phyloP scores from a whole-genome alignment of 2,888 invertebrate species.

The Caenorhabditis sinica region DNA sequence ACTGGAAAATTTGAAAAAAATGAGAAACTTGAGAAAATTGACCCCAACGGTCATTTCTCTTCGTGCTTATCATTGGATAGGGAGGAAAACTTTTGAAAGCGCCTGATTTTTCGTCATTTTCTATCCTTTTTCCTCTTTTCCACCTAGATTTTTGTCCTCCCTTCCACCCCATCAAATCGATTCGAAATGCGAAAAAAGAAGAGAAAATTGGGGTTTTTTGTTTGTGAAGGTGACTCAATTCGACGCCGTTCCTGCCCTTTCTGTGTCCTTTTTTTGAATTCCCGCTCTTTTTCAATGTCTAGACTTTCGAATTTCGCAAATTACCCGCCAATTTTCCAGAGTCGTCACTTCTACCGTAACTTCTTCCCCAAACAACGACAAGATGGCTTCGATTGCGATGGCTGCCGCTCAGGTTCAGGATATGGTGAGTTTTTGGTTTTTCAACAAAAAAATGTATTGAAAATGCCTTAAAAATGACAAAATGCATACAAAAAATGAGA shows the following conservation, averaged over 20 bases:
- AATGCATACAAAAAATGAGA: neutral
- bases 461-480: neutral
- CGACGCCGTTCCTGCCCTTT: neutral
- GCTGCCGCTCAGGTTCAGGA: conserved; percentile 53
- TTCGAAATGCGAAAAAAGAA: neutral
- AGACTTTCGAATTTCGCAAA: too few relatives aligned
- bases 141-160: neutral
- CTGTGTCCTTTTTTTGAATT: conserved; percentile 1
- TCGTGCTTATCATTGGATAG: neutral
- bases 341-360: neutral
- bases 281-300: neutral
- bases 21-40: neutral
- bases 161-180: neutral
- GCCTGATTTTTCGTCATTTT: neutral
- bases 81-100: neutral
- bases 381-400: conserved; percentile 44
- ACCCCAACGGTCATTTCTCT: neutral
- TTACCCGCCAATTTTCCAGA: conserved; percentile 7
- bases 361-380: neutral
- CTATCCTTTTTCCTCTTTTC: neutral
- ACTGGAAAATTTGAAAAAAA: neutral
- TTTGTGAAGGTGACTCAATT: conserved; percentile 9
- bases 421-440: conserved; percentile 36
- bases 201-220: neutral
- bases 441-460: neutral